Percentiles rank a stretch among this genome's conserved stretches.
phyloP scores from a whole-genome alignment of 2,113 vertebrate genomes.

The Lepus europaeus region DNA sequence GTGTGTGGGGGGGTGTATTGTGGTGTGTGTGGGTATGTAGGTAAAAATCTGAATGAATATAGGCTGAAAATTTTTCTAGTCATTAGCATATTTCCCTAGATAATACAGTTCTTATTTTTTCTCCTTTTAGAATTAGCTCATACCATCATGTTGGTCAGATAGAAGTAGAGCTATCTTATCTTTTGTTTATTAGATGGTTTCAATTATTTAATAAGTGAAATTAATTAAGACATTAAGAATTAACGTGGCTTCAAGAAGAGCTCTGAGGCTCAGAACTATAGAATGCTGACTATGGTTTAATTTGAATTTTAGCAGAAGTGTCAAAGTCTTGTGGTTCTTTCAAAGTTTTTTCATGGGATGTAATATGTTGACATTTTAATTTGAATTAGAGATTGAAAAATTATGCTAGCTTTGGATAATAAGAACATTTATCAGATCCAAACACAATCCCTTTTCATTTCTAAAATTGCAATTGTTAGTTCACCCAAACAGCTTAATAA shows the following conservation, averaged over 20 bases:
- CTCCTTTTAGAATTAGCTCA: conserved; percentile 50
- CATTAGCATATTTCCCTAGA: background rate
- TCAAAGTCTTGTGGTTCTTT: background rate
- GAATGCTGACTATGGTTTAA: conserved; percentile 76
- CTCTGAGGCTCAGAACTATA: conserved; percentile 72
- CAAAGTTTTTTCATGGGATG: background rate
- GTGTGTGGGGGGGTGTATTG: background rate
- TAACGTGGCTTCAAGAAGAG: conserved; percentile 83
- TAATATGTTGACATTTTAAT: background rate
- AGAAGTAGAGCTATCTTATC: conserved; percentile 81
- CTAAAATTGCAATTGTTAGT: background rate
- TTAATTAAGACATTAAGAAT: conserved; percentile 91
- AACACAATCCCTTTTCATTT: background rate
- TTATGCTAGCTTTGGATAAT: background rate
- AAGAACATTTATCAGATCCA: conserved; percentile 9
- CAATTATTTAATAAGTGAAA: conserved; percentile 88
- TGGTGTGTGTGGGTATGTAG: background rate
- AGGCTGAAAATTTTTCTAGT: conserved; percentile 61
- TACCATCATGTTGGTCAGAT: conserved; percentile 45
- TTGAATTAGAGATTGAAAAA: conserved; percentile 29
- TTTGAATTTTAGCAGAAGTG: conserved; percentile 76
- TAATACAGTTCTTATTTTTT: conserved; percentile 44
- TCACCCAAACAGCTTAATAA: background rate
- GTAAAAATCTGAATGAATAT: conserved; percentile 23
- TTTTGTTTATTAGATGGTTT: conserved; percentile 85